These are phyloP conservation scores for Intellagama lesueurii DNA, from an alignment of 2,797 vertebrate species.

Conservation along the genomic window DNA sequence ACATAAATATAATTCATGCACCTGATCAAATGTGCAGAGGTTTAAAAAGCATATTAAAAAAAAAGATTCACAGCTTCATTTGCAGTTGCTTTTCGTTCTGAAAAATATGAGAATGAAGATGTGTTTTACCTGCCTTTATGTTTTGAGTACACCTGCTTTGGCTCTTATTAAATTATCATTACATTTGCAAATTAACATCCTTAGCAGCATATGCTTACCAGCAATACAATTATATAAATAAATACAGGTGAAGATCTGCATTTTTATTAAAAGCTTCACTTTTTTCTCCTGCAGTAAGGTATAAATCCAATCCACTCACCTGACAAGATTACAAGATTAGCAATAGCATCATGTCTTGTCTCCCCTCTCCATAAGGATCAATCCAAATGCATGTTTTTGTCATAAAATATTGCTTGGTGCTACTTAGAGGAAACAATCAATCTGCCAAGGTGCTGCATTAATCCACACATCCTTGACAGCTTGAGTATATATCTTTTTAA, in stretches of 20 bases:
- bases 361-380: constrained; percentile 25
- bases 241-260: constrained; percentile 11
- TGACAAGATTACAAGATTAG: constrained; percentile 53
- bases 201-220: background rate
- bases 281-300: background rate
- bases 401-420: constrained; percentile 65
- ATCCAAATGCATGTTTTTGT: constrained; percentile 52
- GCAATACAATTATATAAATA: constrained; percentile 22
- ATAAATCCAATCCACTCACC: constrained; percentile 32
- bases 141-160: background rate
- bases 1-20: background rate
- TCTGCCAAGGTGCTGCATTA: constrained; percentile 59
- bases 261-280: background rate
- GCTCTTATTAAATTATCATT: constrained; percentile 30
- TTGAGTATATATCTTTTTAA: constrained; percentile 65
- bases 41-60: background rate
- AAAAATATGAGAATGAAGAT: background rate
- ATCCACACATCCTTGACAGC: constrained; percentile 56
- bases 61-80: background rate
- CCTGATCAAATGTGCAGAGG: background rate
- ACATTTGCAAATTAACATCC: background rate
- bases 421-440: constrained; percentile 66
- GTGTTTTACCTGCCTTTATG: background rate
- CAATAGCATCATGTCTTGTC: constrained; percentile 34
- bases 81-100: background rate